A percentile compares a stretch with the other conserved stretches of the same genome.
Conservation (phyloP, 1,140 invertebrate species). For the Drosophila nikananu region DNA sequence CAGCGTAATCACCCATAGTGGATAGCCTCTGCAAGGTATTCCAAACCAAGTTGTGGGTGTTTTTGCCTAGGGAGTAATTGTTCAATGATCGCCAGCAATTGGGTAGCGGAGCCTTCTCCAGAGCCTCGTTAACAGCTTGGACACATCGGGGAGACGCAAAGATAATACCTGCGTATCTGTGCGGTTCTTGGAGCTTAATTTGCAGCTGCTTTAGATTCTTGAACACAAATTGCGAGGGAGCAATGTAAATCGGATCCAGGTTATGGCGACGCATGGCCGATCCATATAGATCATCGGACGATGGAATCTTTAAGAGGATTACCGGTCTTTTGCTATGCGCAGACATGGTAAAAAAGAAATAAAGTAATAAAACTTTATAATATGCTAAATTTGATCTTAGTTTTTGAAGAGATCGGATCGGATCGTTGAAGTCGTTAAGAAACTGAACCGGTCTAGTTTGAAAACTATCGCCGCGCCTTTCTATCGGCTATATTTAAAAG, state of each 20-base stretch:
- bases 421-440: slow-evolving; percentile 4
- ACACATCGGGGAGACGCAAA: slow-evolving; percentile 85
- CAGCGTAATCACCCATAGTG: slow-evolving; percentile 78
- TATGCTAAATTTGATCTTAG: slow-evolving; percentile 15
- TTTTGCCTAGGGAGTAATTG: slow-evolving; percentile 86
- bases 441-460: slow-evolving; percentile 1
- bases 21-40: slow-evolving; percentile 78
- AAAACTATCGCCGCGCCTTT: slow-evolving; percentile 13
- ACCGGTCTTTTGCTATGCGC: slow-evolving; percentile 16
- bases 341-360: slow-evolving; percentile 12
- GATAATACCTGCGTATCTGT: slow-evolving; percentile 85
- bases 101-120: slow-evolving; percentile 78
- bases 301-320: slow-evolving; percentile 25
- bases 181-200: slow-evolving; percentile 68
- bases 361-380: background rate
- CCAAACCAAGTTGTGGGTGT: slow-evolving; percentile 76
- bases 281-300: slow-evolving; percentile 20
- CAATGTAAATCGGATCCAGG: slow-evolving; percentile 42
- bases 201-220: slow-evolving; percentile 78
- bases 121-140: slow-evolving; percentile 84
- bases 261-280: slow-evolving; percentile 13
- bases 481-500: background rate
- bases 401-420: background rate
- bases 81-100: slow-evolving; percentile 83
- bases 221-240: slow-evolving; percentile 35